phyloP scores from a whole-genome alignment of 2,797 vertebrate genomes.

The Amblyraja radiata region DNA sequence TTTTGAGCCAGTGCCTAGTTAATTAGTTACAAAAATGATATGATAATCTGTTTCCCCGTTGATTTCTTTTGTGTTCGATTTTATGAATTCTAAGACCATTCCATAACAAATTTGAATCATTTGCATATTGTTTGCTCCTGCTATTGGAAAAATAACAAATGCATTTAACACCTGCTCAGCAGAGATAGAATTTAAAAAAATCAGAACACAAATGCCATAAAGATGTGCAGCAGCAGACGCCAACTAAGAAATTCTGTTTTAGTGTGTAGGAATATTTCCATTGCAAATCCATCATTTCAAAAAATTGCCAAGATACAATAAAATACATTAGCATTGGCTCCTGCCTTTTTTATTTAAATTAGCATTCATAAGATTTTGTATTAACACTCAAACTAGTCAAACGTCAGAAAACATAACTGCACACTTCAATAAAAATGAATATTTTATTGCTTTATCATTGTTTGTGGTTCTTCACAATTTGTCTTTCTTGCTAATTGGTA shows the following conservation, averaged over 20 bases:
- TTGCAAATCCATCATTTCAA: not conserved
- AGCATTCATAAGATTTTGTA: conserved; percentile 1
- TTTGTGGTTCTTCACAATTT: not conserved
- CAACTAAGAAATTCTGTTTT: not conserved
- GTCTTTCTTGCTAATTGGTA: not conserved
- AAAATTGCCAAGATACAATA: not conserved
- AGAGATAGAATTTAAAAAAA: not conserved
- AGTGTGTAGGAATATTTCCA: not conserved
- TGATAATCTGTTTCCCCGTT: not conserved
- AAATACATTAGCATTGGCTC: not conserved
- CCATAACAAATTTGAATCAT: not conserved
- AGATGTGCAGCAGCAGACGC: not conserved
- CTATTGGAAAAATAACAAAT: not conserved
- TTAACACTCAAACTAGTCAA: not conserved
- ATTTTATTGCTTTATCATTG: not conserved
- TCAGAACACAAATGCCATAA: not conserved
- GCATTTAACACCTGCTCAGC: not conserved
- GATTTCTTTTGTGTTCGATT: not conserved
- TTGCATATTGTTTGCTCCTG: not conserved
- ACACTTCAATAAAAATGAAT: not conserved
- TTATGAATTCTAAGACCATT: not conserved
- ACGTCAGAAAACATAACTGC: not conserved
- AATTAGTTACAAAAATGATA: not conserved
- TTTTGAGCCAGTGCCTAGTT: not conserved
- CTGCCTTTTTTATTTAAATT: not conserved